phyloP scores from a whole-genome alignment of 1,140 invertebrate species.

The Drosophila lacertosa region DNA sequence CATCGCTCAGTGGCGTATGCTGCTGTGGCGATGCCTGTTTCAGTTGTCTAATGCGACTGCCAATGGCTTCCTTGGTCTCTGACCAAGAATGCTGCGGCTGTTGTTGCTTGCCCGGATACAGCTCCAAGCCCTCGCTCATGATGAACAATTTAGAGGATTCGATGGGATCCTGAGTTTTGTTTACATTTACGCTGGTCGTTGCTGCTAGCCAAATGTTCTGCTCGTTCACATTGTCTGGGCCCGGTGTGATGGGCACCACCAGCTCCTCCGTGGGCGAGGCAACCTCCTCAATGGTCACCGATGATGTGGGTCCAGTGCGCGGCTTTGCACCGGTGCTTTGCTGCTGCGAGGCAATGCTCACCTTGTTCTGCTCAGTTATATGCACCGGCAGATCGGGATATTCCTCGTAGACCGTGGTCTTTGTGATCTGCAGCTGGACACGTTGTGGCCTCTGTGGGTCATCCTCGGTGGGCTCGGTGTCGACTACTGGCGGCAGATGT shows the following conservation, averaged over 20 bases:
- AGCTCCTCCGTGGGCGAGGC: slow-evolving; percentile 82
- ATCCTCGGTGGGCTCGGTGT: slow-evolving; percentile 19
- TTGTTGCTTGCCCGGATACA: slow-evolving; percentile 66
- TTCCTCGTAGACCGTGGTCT: slow-evolving; percentile 76
- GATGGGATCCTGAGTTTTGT: slow-evolving; percentile 42
- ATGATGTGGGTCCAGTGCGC: slow-evolving; percentile 63
- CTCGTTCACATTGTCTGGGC: slow-evolving; percentile 61
- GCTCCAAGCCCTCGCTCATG: slow-evolving; percentile 63
- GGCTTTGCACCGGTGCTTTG: slow-evolving; percentile 38
- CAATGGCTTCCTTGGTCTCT: slow-evolving; percentile 70
- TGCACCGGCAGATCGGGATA: slow-evolving; percentile 72
- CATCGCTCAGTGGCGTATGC: slow-evolving; percentile 77
- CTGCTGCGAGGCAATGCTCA: slow-evolving; percentile 70
- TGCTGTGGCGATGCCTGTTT: slow-evolving; percentile 66
- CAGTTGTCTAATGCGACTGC: slow-evolving; percentile 67
- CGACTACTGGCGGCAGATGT: slow-evolving; percentile 36
- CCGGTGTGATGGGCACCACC: slow-evolving; percentile 84
- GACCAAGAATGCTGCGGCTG: slow-evolving; percentile 31
- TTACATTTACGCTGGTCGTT: slow-evolving; percentile 31
- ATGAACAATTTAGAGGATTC: slow-evolving; percentile 64
- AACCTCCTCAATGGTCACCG: slow-evolving; percentile 85
- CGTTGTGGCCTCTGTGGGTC: slow-evolving; percentile 43
- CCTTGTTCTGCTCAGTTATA: slow-evolving; percentile 76
- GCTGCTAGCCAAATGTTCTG: slow-evolving; percentile 62
- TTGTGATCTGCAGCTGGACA: slow-evolving; percentile 78